Percentiles rank a stretch among this genome's conserved stretches.
Evolutionary conservation across 2,113 vertebrate genomes (phyloP).

Genomic region (Eidolon helvum): DNA sequence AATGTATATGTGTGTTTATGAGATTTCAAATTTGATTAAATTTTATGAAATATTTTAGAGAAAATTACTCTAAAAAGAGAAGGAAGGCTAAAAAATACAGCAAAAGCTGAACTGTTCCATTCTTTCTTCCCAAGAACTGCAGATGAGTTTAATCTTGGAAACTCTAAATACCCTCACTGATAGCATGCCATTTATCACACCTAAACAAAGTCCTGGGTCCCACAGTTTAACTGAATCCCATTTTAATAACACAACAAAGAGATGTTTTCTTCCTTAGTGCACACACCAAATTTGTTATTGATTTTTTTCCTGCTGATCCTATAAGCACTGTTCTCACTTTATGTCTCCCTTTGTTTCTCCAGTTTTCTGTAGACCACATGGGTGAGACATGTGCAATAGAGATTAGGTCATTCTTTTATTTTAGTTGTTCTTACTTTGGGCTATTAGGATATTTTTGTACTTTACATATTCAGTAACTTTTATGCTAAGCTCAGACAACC

Average conservation of each 20-base stretch:
- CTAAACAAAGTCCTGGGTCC: neutral
- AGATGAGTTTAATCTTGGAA: neutral
- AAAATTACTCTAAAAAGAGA: neutral
- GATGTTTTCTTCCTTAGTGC: slow-evolving; percentile 60
- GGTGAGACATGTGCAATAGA: slow-evolving; percentile 47
- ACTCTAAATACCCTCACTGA: neutral
- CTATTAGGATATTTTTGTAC: slow-evolving; percentile 65
- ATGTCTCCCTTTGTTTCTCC: slow-evolving; percentile 70
- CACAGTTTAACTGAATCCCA: slow-evolving; percentile 27
- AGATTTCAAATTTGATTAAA: neutral
- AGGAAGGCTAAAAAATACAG: neutral
- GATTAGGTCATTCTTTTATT: slow-evolving; percentile 68
- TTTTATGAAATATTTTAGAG: neutral
- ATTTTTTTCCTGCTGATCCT: slow-evolving; percentile 75
- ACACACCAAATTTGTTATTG: slow-evolving; percentile 74
- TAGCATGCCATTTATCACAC: slow-evolving; percentile 5
- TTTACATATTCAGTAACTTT: slow-evolving; percentile 67
- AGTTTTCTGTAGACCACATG: slow-evolving; percentile 47
- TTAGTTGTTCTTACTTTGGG: slow-evolving; percentile 69
- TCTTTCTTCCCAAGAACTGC: neutral
- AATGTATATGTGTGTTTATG: neutral
- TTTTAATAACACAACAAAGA: slow-evolving; percentile 64
- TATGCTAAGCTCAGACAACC: slow-evolving; percentile 54
- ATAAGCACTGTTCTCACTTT: slow-evolving; percentile 57
- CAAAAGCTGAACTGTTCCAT: neutral